Conservation (phyloP, 1,140 invertebrate species). For the Drosophila guanche region DNA sequence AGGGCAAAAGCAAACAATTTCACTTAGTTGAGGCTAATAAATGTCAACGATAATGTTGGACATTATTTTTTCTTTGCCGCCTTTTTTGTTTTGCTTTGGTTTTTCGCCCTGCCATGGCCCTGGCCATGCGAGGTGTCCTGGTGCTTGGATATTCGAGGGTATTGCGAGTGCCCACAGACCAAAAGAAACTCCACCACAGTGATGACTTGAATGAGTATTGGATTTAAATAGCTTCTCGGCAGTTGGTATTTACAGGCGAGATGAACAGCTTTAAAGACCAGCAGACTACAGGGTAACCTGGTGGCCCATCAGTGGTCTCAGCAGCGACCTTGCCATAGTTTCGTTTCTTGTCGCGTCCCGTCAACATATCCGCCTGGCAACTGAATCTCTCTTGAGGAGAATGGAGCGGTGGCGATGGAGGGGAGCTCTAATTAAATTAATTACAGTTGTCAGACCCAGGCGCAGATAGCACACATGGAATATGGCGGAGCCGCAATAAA, state of each 20-base stretch:
- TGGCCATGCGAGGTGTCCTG: no score
- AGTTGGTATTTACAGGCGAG: no score
- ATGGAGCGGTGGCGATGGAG: background rate
- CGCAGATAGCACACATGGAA: conserved; percentile 64
- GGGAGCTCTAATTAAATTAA: conserved; percentile 73
- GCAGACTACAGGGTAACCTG: no score
- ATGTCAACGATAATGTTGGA: conserved; percentile 78
- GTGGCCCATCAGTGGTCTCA: background rate
- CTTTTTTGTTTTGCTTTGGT: background rate
- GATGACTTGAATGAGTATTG: no score
- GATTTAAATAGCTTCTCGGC: no score
- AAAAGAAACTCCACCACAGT: no score
- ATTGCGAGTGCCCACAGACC: no score
- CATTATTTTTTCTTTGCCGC: conserved; percentile 57
- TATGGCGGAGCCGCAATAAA: conserved; percentile 62
- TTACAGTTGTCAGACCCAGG: conserved; percentile 68
- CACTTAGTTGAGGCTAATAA: conserved; percentile 75
- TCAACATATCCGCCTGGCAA: conserved; percentile 45
- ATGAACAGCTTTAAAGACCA: no score
- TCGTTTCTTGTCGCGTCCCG: conserved; percentile 45
- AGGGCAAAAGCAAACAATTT: conserved; percentile 63
- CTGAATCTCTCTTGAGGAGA: conserved; percentile 52
- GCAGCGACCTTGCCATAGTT: conserved; percentile 43
- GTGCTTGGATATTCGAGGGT: no score
- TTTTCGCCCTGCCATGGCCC: no score